Conservation (phyloP, 2,113 vertebrate species). For the Eira barbara region DNA sequence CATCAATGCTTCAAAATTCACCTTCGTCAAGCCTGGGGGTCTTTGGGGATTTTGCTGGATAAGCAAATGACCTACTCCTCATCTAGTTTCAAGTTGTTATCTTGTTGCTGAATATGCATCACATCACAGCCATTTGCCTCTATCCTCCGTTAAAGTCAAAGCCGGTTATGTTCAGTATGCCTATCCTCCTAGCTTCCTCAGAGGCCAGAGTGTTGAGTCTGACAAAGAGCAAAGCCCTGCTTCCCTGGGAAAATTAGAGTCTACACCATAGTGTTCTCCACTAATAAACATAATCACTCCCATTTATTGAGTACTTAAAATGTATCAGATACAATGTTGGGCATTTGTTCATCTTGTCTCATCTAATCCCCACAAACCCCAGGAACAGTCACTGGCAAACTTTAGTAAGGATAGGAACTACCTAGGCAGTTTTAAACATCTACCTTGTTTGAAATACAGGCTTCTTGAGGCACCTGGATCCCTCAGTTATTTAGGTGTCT, state of each 20-base stretch:
- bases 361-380: no score
- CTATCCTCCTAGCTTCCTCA: background rate
- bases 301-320: background rate
- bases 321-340: fast-evolving
- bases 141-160: slow-evolving; percentile 71
- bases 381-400: background rate
- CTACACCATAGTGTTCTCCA: background rate
- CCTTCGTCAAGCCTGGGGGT: slow-evolving; percentile 37
- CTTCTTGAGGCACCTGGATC: background rate
- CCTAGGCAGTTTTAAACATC: background rate
- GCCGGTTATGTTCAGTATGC: slow-evolving; percentile 60
- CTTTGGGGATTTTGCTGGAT: slow-evolving; percentile 79
- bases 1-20: slow-evolving; percentile 70
- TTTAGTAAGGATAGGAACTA: background rate
- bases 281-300: background rate
- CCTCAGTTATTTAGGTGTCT: background rate
- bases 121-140: slow-evolving; percentile 60
- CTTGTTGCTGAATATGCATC: slow-evolving; percentile 64
- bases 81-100: slow-evolving; percentile 68
- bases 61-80: slow-evolving; percentile 74
- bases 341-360: fast-evolving
- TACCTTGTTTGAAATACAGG: background rate
- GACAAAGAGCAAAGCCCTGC: background rate
- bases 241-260: background rate
- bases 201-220: background rate